Conservation (phyloP, 2,797 vertebrate genomes). For the Enteromius fasciolatus region DNA sequence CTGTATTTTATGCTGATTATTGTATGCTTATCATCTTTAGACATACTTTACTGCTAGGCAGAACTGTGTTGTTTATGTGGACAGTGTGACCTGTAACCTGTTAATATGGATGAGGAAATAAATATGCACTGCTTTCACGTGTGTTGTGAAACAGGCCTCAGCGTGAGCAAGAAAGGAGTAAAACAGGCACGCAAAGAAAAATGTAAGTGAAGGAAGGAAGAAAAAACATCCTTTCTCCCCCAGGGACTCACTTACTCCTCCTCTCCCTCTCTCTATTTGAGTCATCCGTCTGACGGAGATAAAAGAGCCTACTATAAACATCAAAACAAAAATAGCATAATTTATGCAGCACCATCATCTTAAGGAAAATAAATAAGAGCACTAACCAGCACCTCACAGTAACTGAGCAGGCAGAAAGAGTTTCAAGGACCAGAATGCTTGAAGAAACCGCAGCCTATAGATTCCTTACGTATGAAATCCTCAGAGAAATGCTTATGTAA, state of each 20-base stretch:
- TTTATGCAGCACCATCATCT: conserved; percentile 59
- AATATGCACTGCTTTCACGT: not conserved
- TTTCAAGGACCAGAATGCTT: not conserved
- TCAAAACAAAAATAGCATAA: conserved; percentile 68
- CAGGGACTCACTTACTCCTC: conserved; percentile 18
- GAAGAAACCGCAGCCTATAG: not conserved
- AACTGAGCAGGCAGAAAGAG: not conserved
- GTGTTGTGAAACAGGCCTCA: not conserved
- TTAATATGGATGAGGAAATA: conserved; percentile 13
- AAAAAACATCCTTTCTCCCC: conserved; percentile 22
- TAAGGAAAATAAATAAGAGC: conserved; percentile 25
- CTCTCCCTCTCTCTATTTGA: conserved; percentile 57
- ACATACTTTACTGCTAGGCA: not conserved
- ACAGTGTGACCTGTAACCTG: not conserved
- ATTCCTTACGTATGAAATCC: not conserved
- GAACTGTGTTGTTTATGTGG: not conserved
- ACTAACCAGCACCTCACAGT: conserved; percentile 2
- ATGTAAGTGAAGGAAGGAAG: conserved; percentile 16
- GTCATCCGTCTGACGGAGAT: conserved; percentile 70
- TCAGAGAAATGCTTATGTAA: conserved; percentile 1
- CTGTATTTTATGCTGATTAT: not conserved
- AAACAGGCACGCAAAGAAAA: conserved; percentile 4
- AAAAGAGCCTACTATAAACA: conserved; percentile 66
- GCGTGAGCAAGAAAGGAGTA: not conserved
- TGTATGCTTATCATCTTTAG: not conserved